phyloP scores from a whole-genome alignment of 2,888 invertebrate species.

The Leucoptera coffeella region DNA sequence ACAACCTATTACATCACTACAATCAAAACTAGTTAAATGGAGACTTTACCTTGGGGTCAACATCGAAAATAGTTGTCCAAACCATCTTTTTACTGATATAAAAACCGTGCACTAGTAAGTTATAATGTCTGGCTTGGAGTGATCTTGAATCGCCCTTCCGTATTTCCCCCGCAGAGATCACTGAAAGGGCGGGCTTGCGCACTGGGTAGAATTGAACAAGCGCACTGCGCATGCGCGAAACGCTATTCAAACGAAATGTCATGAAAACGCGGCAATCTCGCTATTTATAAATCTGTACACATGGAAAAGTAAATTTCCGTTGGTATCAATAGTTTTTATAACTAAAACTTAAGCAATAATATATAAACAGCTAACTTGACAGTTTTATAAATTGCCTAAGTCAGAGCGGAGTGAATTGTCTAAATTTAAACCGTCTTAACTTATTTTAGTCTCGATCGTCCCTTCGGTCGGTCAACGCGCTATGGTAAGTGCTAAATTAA shows the following conservation, averaged over 20 bases:
- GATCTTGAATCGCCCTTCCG: slow-evolving; percentile 54
- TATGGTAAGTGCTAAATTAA: too few relatives aligned
- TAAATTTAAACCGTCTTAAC: too few relatives aligned
- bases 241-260: slow-evolving; percentile 15
- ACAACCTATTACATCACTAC: slow-evolving; percentile 1
- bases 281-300: slow-evolving; percentile 6
- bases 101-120: too few relatives aligned
- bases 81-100: slow-evolving; percentile 40
- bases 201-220: slow-evolving; percentile 16
- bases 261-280: slow-evolving; percentile 3
- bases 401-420: too few relatives aligned
- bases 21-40: slow-evolving; percentile 14
- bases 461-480: too few relatives aligned
- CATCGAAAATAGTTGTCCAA: slow-evolving; percentile 37
- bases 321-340: too few relatives aligned
- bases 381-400: too few relatives aligned
- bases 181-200: slow-evolving; percentile 27
- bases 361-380: too few relatives aligned
- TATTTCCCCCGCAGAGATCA: slow-evolving; percentile 17
- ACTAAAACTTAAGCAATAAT: too few relatives aligned
- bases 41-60: slow-evolving; percentile 24
- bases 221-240: slow-evolving; percentile 10
- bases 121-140: too few relatives aligned
- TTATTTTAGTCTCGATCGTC: too few relatives aligned
- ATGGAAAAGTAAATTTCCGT: too few relatives aligned